Conservation (phyloP, 2,113 vertebrate species). For the Ivindomyrus marchei region DNA sequence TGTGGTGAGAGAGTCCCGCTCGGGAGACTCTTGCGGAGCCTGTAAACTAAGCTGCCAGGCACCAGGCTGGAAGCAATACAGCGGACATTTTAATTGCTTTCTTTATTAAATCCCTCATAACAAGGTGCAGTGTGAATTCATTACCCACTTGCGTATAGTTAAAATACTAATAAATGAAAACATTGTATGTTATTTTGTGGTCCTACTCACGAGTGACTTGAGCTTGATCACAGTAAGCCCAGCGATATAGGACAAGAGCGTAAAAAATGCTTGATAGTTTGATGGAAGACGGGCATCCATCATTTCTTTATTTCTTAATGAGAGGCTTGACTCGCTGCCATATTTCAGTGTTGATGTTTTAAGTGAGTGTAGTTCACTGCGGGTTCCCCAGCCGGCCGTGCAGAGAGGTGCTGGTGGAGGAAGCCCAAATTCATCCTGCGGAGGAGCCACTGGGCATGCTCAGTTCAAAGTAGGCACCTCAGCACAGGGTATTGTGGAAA, state of each 20-base stretch:
- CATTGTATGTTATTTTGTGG: not conserved
- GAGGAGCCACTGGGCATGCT: conserved; percentile 18
- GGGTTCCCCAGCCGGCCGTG: not conserved
- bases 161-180: not conserved
- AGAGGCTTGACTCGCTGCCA: not conserved
- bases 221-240: not conserved
- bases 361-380: conserved; percentile 7
- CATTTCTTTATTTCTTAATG: conserved; percentile 6
- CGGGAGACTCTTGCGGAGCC: not conserved
- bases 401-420: not conserved
- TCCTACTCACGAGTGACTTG: not conserved
- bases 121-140: not conserved
- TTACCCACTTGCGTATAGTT: not conserved
- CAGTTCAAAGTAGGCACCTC: conserved; percentile 5
- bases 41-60: not conserved
- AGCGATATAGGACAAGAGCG: not conserved
- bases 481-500: conserved; percentile 19
- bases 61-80: not conserved
- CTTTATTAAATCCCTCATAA: not conserved
- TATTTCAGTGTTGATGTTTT: conserved; percentile 1
- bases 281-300: conserved; percentile 9
- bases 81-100: not conserved
- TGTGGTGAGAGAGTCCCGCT: not conserved
- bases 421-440: not conserved
- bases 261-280: conserved; percentile 16